Conservation (phyloP, 1,140 invertebrate genomes). For the Ceratina japonica region DNA sequence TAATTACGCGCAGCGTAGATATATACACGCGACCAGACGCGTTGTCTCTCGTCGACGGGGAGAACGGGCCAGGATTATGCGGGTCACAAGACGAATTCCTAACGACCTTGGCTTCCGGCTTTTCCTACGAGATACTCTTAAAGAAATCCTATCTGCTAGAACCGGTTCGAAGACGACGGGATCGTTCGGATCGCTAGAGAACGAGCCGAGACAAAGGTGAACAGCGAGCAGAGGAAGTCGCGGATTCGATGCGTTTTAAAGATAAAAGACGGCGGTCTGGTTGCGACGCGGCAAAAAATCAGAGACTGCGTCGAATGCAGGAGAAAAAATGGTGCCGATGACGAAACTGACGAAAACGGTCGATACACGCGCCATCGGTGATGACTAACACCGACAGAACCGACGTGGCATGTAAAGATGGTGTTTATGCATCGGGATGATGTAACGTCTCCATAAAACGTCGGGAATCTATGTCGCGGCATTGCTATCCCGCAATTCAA, state of each 20-base stretch:
- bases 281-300: too few species aligned
- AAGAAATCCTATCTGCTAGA: conserved; percentile 62
- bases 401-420: conserved; percentile 15
- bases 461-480: conserved; percentile 45
- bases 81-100: conserved; percentile 27
- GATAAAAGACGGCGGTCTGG: too few species aligned
- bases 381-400: background rate
- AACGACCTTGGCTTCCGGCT: conserved; percentile 63
- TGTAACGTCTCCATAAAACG: conserved; percentile 42
- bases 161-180: conserved; percentile 53
- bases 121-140: conserved; percentile 61
- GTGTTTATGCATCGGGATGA: conserved; percentile 44
- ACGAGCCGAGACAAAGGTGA: conserved; percentile 31
- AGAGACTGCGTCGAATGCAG: background rate
- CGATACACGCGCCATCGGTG: background rate
- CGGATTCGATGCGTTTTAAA: too few species aligned
- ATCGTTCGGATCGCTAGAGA: conserved; percentile 64
- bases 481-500: conserved; percentile 23
- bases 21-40: background rate
- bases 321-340: background rate
- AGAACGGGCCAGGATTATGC: too few species aligned
- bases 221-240: too few species aligned
- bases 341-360: background rate
- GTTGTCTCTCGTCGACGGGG: background rate
- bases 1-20: background rate